These are phyloP conservation scores for Eupithecia inturbata DNA, from an alignment of 2,888 invertebrate species.

Conservation along the genomic window DNA sequence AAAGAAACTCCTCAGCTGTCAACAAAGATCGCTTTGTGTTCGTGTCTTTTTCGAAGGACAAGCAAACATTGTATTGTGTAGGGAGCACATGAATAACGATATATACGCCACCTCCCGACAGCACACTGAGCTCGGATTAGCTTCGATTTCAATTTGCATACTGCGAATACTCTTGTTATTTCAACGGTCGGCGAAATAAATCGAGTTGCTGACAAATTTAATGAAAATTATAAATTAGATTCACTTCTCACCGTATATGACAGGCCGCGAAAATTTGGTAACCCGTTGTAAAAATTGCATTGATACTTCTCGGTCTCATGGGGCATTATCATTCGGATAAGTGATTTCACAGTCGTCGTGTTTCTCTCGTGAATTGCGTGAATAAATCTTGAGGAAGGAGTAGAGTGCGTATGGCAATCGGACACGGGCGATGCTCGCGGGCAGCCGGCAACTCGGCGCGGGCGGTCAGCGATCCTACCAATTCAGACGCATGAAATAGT, in stretches of 20 bases:
- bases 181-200: conserved; percentile 48
- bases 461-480: conserved; percentile 78
- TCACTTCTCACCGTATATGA: conserved; percentile 40
- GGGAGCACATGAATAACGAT: conserved; percentile 76
- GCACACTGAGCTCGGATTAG: conserved; percentile 69
- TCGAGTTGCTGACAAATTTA: conserved; percentile 41
- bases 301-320: conserved; percentile 26
- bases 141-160: conserved; percentile 73
- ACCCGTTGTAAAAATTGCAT: conserved; percentile 45
- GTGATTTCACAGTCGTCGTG: conserved; percentile 68
- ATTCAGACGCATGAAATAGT: conserved; percentile 82
- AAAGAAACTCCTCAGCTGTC: conserved; percentile 67
- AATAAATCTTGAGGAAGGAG: conserved; percentile 73
- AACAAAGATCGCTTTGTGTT: conserved; percentile 64
- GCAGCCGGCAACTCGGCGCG: conserved; percentile 60
- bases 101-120: conserved; percentile 62
- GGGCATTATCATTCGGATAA: conserved; percentile 62
- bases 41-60: conserved; percentile 68
- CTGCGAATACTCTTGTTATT: conserved; percentile 51
- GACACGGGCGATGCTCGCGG: conserved; percentile 58
- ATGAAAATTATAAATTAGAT: conserved; percentile 49
- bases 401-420: conserved; percentile 71
- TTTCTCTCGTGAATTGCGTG: conserved; percentile 68
- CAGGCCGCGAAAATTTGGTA: conserved; percentile 45
- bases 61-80: conserved; percentile 78